A percentile compares a stretch with the other conserved stretches of the same genome.
phyloP scores from a whole-genome alignment of 2,888 invertebrate genomes.

The Julus scandinavius region DNA sequence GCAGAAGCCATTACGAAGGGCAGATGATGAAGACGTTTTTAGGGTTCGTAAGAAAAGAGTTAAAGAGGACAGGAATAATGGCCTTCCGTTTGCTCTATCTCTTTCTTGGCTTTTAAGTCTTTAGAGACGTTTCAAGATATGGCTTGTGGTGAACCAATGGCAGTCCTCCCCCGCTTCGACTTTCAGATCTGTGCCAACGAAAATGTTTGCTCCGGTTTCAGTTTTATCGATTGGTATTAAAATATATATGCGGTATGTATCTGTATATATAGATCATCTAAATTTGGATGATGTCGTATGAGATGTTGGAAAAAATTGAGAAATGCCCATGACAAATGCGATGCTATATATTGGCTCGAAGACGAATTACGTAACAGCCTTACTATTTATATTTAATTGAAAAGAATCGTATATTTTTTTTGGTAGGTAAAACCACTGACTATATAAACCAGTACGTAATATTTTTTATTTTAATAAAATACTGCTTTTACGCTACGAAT shows the following conservation, averaged over 20 bases:
- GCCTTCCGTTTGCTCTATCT: conserved; percentile 22
- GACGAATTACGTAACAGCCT: not conserved
- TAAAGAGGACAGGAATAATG: conserved; percentile 34
- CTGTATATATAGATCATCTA: not conserved
- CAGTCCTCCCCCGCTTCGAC: not conserved
- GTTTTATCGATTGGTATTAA: not conserved
- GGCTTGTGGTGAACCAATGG: conserved; percentile 43
- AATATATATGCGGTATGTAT: not conserved
- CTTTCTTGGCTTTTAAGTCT: conserved; percentile 19
- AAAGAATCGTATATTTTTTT: not conserved
- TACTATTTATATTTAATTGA: not conserved
- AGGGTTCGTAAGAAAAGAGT: not conserved
- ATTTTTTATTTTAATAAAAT: no score
- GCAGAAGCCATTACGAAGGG: not conserved
- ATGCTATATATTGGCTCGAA: not conserved
- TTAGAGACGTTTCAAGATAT: not conserved
- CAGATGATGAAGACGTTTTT: conserved; percentile 24
- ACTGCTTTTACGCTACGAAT: no score
- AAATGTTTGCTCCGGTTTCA: not conserved
- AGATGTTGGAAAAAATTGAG: not conserved
- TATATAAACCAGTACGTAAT: no score
- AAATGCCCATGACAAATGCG: not conserved
- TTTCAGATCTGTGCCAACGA: not conserved
- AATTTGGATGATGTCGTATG: not conserved
- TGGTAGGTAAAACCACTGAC: no score